Evolutionary conservation across 2,888 invertebrate species (phyloP), one percentile per base, ranked within the genome.

Genomic region (Loripinus fragilis): DNA sequence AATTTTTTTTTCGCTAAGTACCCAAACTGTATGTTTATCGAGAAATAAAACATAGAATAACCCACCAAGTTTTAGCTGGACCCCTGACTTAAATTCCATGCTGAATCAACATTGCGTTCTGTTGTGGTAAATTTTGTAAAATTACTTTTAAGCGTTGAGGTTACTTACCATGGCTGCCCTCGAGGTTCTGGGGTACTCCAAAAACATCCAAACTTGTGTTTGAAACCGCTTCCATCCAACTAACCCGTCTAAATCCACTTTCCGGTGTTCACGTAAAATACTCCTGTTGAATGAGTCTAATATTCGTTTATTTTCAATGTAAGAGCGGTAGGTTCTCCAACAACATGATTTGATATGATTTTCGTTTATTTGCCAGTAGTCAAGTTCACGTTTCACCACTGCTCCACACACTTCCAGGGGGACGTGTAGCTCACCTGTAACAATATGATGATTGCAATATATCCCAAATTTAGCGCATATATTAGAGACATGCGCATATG

Each of bases 371-470:
- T 91, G 91, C 93, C 93, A 93, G 85, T 90, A 93, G 76, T 92
- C 92, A 65, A 93, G 83, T 77, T 93, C 93, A 30, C 93, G 83
- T 81, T 92, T 92, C 33, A 93, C 92, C 25, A 93, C 93, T 15
- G 93, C 92, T 3, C 93, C 93, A 73, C 93, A 93, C 15, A 93
- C 92, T 81, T 92, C 92, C 66, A 92, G 82, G 0, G 93, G 93
- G 17, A 93, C 91, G 77, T 93, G 93, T 15, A 93, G 88, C 81
- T 93, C 93, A 67, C 93, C 93, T 91, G 90, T 2, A 70, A 80
- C 64, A 42, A 73, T 70, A 76, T 15, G n/a, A n/a, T n/a, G n/a
- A n/a, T n/a, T n/a, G n/a, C n/a, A n/a, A n/a, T n/a, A n/a, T n/a
- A n/a, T n/a, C n/a, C n/a, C n/a, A n/a, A n/a, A n/a, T n/a, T n/a